Evolutionary conservation across 53 echinoderm and acorn worm genomes (phyloP).

Genomic region (Antedon mediterranea): DNA sequence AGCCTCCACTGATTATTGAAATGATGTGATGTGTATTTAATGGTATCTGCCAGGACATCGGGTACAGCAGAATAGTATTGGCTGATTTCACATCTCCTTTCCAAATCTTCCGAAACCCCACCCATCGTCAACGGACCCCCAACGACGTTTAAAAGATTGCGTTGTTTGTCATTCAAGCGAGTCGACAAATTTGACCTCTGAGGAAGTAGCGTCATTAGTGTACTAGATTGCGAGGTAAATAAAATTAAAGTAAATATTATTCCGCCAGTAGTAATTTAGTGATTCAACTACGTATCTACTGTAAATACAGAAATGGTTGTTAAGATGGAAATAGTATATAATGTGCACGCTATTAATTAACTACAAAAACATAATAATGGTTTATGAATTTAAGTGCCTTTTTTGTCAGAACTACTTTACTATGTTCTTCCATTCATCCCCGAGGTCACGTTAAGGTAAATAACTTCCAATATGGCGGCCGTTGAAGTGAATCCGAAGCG

Average conservation of each 20-base stretch:
- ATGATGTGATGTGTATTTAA: too few relatives aligned
- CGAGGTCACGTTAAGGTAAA: constrained; percentile 15
- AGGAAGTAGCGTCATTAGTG: background rate
- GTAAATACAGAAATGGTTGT: background rate
- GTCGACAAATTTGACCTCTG: constrained; percentile 1
- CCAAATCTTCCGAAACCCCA: background rate
- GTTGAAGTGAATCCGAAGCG: background rate
- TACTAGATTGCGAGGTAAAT: background rate
- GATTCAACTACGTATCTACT: background rate
- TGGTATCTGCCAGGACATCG: too few relatives aligned
- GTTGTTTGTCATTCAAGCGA: background rate
- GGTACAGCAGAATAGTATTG: too few relatives aligned
- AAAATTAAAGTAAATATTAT: background rate
- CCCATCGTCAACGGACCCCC: background rate
- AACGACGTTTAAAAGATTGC: constrained; percentile 1
- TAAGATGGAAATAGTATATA: too few relatives aligned
- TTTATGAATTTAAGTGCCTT: background rate
- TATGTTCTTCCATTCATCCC: background rate
- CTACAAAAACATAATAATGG: background rate
- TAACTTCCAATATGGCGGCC: constrained; percentile 22
- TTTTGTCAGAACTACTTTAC: background rate
- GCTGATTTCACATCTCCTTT: too few relatives aligned
- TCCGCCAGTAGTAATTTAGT: background rate
- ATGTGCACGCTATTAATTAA: background rate
- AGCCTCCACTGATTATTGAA: too few relatives aligned